Base-by-base conservation (phyloP, 1,140 invertebrate species). In the Grapholita molesta region DNA sequence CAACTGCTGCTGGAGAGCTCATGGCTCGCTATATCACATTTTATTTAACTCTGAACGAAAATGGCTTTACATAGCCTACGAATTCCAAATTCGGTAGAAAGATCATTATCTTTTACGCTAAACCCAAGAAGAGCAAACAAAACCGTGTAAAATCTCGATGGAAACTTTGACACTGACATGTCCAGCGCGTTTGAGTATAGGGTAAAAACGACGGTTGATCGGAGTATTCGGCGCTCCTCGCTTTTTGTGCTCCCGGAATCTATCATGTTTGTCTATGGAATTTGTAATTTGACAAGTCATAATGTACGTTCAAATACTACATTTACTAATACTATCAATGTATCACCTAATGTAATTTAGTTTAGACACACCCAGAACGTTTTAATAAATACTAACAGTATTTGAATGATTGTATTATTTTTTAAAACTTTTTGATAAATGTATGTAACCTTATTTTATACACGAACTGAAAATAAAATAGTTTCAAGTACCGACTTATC, bases 1-100 rank as follows among this genome's bases (percentile, higher is more conserved):
- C 94, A 74, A 96, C 93, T 23, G 94, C 94, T 71, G 94, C 92
- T 42, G 93, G 88, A 55, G 89, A 89, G 82, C 79, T 84, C 89
- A 91, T 91, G 33, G 42, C 53, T 57, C 86, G 71, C 53, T 35
- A 75, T 65, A 68, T 77, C 79, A 79, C 81, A 73, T 66, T 76
- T 74, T 80, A 80, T 70, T 78, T 80, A 68, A 82, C 77, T 77
- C 72, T 70, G 69, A 75, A 77, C 30, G 65, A 55, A 67, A 57
- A 57, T n/a, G 23, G 53, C 53, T 25, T 57, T 25, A 57, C 23
- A n/a, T 57, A 57, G 53, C 53, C 21, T 28, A 57, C 25, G 1
- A 57, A 57, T 25, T 25, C 28, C 6, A 28, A 24, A 57, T 57
- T 57, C 24, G 53, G 23, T 57, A 25, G 28, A 57, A 57, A 57